Conservation (phyloP, 2,797 vertebrate genomes). For the Peromyscus melanophrys region DNA sequence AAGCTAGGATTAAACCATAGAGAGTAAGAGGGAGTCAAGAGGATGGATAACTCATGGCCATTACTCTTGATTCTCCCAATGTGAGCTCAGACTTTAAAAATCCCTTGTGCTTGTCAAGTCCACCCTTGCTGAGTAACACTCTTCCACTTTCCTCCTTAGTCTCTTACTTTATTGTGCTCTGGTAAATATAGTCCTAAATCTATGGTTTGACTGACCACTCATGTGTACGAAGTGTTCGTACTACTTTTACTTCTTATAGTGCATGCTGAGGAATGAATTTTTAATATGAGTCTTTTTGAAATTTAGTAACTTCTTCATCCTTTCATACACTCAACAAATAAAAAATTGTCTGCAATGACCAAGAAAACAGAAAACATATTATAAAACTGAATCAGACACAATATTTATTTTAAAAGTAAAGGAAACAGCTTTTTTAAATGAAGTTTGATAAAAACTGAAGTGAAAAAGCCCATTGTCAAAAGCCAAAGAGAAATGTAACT, state of each 20-base stretch:
- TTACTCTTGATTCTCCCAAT: background rate
- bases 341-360: background rate
- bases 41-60: too few relatives aligned
- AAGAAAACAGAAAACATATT: slow-evolving; percentile 9
- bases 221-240: background rate
- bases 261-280: background rate
- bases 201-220: background rate
- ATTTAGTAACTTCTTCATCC: slow-evolving; percentile 58
- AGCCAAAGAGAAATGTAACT: slow-evolving; percentile 40
- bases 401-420: slow-evolving; percentile 45
- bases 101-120: background rate
- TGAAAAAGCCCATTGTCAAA: background rate
- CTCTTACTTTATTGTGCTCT: background rate
- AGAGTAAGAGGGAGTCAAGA: background rate
- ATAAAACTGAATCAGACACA: slow-evolving; percentile 14
- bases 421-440: background rate
- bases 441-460: slow-evolving; percentile 25
- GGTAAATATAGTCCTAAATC: background rate
- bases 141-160: background rate
- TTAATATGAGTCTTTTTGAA: slow-evolving; percentile 47
- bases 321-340: background rate
- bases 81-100: background rate
- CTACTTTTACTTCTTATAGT: background rate
- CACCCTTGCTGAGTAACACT: background rate
- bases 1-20: background rate